Base-by-base conservation (phyloP, 92 coral and sea anemone species). In the Heliopora coerulea region DNA sequence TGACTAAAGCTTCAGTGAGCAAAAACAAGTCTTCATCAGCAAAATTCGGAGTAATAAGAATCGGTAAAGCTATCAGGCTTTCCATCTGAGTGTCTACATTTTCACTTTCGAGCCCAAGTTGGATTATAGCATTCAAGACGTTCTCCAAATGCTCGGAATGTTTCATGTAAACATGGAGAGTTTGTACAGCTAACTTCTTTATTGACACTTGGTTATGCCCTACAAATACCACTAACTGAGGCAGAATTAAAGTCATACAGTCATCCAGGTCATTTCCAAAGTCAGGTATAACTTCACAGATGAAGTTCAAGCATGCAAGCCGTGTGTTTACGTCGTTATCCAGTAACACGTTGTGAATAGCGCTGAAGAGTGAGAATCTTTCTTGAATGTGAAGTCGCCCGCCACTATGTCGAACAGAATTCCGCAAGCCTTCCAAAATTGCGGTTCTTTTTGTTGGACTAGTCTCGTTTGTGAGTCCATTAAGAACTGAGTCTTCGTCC, bases 91-190 rank as follows among this genome's bases (percentile, higher is more conserved):
- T 95, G 79, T 87, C 89, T 62, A 85, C 85, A 69, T 95, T 86
- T 46, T 95, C 96, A 72, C 96, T 95, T 65, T 95, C 89, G 63
- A 95, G 86, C 20, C 99, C 99, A 56, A 88, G 91, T 68, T 83
- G 91, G 62, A 95, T 90, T 32, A 95, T 90, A 59, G 99, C 96
- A 64, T 88, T 90, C 82, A 95, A 81, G 48, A 90, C 88, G 62
- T 83, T 86, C 39, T 90, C 88, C 74, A 95, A 87, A 78, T 95
- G 87, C 56, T 81, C 84, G 32, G 99, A 90, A 72, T 81, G 75
- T 54, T 86, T 86, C 99, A 95, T 90, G 97, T 95, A 95, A 49
- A 90, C 95, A 73, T 95, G 99, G 46, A 95, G 80, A 12, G 99
- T 95, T 81, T 95, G 99, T 58, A 95, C 91, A 52, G 99, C 89